These are phyloP conservation scores for Anneissia japonica DNA, from an alignment of 35 echinoderm and acorn worm species.

Conservation along the genomic window DNA sequence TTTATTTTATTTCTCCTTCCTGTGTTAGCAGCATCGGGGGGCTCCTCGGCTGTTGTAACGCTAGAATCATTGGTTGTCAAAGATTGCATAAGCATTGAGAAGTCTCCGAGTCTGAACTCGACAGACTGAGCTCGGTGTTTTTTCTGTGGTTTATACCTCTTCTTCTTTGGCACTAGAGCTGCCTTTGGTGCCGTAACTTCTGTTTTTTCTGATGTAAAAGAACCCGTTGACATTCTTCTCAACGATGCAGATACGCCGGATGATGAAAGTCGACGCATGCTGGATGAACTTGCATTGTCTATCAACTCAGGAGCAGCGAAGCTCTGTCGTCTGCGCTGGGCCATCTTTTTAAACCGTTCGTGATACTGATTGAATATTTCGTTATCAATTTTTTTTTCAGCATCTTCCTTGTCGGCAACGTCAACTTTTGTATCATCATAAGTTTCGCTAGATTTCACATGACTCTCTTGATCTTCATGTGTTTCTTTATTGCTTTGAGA, in stretches of 20 bases:
- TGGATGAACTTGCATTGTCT: not conserved
- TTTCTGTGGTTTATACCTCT: not conserved
- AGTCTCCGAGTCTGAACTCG: conserved; percentile 79
- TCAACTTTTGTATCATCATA: not conserved
- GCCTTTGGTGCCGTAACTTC: not conserved
- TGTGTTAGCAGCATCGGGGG: not conserved
- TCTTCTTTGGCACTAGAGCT: not conserved
- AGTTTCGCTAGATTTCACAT: not conserved
- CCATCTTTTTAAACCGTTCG: not conserved
- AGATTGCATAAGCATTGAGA: conserved; percentile 54
- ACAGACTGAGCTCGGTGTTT: conserved; percentile 51
- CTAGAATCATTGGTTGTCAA: not conserved
- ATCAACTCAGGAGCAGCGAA: not conserved
- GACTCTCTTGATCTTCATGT: no score
- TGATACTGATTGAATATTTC: not conserved
- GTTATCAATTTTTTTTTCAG: not conserved
- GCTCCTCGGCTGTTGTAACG: not conserved
- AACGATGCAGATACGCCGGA: not conserved
- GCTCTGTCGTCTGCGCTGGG: not conserved
- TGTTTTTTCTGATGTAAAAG: not conserved
- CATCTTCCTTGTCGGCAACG: not conserved
- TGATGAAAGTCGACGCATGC: not conserved
- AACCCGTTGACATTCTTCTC: not conserved
- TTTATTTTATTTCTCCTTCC: not conserved
- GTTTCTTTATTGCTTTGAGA: no score